Evolutionary conservation across 2,797 vertebrate species (phyloP), one percentile per base, ranked within the genome.

Genomic region (Amazonetta brasiliensis): DNA sequence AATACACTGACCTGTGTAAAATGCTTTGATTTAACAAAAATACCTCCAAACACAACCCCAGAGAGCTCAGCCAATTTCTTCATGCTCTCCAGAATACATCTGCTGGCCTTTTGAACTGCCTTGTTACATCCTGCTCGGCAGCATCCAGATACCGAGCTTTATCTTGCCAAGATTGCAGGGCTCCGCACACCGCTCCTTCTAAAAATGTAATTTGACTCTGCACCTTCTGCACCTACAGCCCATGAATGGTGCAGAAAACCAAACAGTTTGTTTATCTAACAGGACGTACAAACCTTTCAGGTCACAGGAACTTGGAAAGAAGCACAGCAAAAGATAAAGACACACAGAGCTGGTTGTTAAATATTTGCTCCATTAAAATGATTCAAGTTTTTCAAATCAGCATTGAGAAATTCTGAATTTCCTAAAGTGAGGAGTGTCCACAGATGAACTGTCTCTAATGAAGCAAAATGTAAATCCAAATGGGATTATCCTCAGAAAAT

Each of bases 31-130:
- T 87, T 74, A 56, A 88, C n/a, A 60, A 0, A 1, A 80, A 63
- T 28, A 43, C 86, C 74, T 93, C 90, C 74, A 96, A 89, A 85
- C 55, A 62, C 35, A 83, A 31, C 50, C 82, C 68, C 62, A 69
- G 92, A 81, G 78, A 78, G 35, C 30, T 81, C 13, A 56, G 35
- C 7, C 41, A 21, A 85, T 60, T 94, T 76, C 31, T 68, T 87
- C 63, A 50, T 71, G 89, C 77, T 63, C 63, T 66, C 71, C 71
- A 84, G 64, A 82, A 63, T 62, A 73, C 75, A 94, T 48, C 86
- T 93, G 82, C 56, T 89, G 63, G 60, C 75, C 81, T 78, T 94
- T 68, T 83, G 81, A 92, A 91, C 81, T 9, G 4, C 20, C 82
- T 91, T 77, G 80, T 90, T 94, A 94, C 48, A 21, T 2, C 86